Evolutionary conservation across 2,888 invertebrate genomes (phyloP).

Genomic region (Dilophus febrilis): DNA sequence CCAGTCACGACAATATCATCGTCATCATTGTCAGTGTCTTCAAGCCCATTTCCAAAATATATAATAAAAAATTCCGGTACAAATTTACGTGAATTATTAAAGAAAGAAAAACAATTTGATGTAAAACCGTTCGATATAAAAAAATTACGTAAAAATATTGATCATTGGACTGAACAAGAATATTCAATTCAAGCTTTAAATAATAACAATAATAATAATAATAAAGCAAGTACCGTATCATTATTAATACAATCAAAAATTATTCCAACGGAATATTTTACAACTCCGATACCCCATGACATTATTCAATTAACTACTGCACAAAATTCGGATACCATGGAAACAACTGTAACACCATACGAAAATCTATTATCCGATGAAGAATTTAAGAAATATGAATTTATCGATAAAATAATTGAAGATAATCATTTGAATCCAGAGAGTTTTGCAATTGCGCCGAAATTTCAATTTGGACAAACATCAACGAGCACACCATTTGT

Average conservation of each 20-base stretch:
- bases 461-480: too few relatives aligned
- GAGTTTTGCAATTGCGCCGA: not conserved
- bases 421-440: not conserved
- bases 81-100: conserved; percentile 35
- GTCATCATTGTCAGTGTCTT: not conserved
- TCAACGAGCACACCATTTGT: conserved; percentile 8
- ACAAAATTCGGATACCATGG: conserved; percentile 18
- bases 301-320: conserved; percentile 27
- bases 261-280: conserved; percentile 61
- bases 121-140: conserved; percentile 47
- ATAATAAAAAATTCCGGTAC: conserved; percentile 29
- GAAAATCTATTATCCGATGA: not conserved
- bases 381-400: conserved; percentile 3
- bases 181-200: conserved; percentile 32
- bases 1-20: conserved; percentile 5
- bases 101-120: conserved; percentile 19
- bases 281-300: conserved; percentile 36
- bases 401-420: not conserved
- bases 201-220: conserved; percentile 6
- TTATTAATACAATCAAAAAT: conserved; percentile 49
- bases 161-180: conserved; percentile 68
- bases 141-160: conserved; percentile 64
- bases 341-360: not conserved
- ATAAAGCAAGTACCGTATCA: conserved; percentile 35
- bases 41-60: conserved; percentile 23